These are phyloP conservation scores for Buceros bicornis DNA, from an alignment of 2,797 vertebrate genomes.

Conservation along the genomic window DNA sequence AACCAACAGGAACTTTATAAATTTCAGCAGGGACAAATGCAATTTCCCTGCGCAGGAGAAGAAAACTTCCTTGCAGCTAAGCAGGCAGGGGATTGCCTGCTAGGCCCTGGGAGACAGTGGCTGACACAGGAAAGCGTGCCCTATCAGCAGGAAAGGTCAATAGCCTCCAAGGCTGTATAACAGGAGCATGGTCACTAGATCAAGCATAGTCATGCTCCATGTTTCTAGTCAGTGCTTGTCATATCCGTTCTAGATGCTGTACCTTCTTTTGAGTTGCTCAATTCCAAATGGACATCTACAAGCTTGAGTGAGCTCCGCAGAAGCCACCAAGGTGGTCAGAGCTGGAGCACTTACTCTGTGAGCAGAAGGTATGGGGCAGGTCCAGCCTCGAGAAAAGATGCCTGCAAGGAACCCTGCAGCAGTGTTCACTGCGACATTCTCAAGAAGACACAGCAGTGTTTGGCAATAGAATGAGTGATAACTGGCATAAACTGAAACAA, in stretches of 20 bases:
- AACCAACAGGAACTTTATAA: background rate
- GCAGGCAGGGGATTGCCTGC: background rate
- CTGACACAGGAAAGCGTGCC: background rate
- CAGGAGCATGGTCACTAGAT: background rate
- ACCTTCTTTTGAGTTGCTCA: background rate
- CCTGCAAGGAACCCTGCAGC: background rate
- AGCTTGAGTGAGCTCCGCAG: background rate
- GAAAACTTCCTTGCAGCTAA: background rate
- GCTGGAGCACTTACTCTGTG: background rate
- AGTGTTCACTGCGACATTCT: background rate
- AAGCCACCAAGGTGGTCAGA: background rate
- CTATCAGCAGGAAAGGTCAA: background rate
- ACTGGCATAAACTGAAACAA: background rate
- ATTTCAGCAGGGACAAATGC: background rate
- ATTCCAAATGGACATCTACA: fast-evolving
- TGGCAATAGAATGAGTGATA: background rate
- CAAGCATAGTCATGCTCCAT: background rate
- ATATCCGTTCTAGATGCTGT: background rate
- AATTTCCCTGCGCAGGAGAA: background rate
- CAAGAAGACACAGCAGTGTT: background rate
- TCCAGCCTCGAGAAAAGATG: background rate
- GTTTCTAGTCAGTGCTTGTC: background rate
- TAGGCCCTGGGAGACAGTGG: no score
- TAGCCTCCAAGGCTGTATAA: background rate
- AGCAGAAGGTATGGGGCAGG: background rate